Evolutionary conservation across 2,888 invertebrate species (phyloP).

Genomic region (Stenchaetothrips biformis): DNA sequence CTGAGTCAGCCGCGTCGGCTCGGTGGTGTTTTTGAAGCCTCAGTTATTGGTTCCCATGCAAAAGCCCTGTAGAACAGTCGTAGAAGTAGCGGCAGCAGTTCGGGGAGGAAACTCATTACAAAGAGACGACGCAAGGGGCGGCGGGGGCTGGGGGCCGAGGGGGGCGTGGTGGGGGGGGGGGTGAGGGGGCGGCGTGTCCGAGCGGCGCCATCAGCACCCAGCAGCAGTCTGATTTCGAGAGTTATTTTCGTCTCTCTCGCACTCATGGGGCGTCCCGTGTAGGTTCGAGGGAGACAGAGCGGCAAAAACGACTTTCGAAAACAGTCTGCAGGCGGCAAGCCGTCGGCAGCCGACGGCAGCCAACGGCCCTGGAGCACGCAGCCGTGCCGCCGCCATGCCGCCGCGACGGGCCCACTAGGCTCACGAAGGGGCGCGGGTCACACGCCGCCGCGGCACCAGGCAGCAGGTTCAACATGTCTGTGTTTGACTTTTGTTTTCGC

Average conservation of each 20-base stretch:
- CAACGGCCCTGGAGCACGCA: not conserved
- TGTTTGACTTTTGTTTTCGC: no score
- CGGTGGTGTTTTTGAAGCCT: not conserved
- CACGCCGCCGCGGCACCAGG: no score
- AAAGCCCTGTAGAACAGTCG: not conserved
- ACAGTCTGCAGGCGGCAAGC: not conserved
- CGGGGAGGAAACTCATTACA: conserved; percentile 6
- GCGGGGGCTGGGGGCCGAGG: not conserved
- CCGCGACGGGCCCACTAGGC: not conserved
- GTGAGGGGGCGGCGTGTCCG: not conserved
- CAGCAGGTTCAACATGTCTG: no score
- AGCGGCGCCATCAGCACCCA: not conserved
- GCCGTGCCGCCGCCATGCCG: not conserved
- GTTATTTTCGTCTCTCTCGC: no score
- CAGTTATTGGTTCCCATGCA: conserved; percentile 9
- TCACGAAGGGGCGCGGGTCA: no score
- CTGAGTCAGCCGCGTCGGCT: not conserved
- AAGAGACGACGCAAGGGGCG: not conserved
- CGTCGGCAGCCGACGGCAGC: not conserved
- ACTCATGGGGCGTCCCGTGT: no score
- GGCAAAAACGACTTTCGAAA: no score
- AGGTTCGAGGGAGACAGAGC: no score
- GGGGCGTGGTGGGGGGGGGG: not conserved
- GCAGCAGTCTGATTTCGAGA: not conserved
- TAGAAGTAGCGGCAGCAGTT: conserved; percentile 1